Evolutionary conservation across 2,113 vertebrate species (phyloP), one percentile per base, ranked within the genome.

Genomic region (Brachyhypopomus gauderio): DNA sequence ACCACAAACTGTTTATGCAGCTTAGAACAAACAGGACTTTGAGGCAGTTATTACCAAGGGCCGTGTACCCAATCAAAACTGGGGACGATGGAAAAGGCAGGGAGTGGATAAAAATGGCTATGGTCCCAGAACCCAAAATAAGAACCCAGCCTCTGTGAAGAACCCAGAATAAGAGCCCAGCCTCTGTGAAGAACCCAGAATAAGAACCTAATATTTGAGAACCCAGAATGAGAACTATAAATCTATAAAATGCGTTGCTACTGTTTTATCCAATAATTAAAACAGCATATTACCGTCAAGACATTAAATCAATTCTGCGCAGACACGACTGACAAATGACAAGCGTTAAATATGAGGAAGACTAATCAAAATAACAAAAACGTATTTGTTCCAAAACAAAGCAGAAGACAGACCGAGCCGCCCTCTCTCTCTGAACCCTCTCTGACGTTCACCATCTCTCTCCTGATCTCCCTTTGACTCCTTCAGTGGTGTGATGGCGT

Each of bases 331-430:
- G 56, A 11, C 34, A 67, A 55, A 75, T 45, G 55, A 77, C 17
- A 56, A 8, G 9, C 55, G 7, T 9, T 19, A 16, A 67, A 67
- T 67, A 67, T 36, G 34, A 41, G 45, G 45, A 52, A 52, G 12
- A 34, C 7, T 70, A 41, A 70, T 70, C n/a, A 19, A 48, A 58
- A 78, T 69, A 19, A 78, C 9, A 67, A 67, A n/a, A n/a, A 30
- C 2, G 7, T 63, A 19, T 45, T 52, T 23, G 38, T 22, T 27
- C 30, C 34, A 64, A 52, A 45, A 45, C 38, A 52, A 3, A 63
- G 60, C 3, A 12, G 19, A 19, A 63, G 23, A 63, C 12, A 30
- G 30, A 30, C 3, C 30, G 3, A 30, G 30, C 1, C 30, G 30
- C 3, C 30, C 30, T 30, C 30, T 30, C 30, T 30, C 30, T 45